phyloP scores from a whole-genome alignment of 2,113 vertebrate genomes.

The Xenopus tropicalis region UCB_Xtro_10.0 CM004448.2:13480501-13481000 shows the following conservation, averaged over 20 bases:
- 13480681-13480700: slow-evolving; percentile 6
- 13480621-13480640: background rate
- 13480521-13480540: too few relatives aligned
- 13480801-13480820: background rate
- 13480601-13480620: background rate
- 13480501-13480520: too few relatives aligned
- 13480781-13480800: slow-evolving; percentile 9
- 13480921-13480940: too few relatives aligned
- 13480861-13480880: slow-evolving; percentile 4
- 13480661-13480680: slow-evolving; percentile 15
- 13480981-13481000: too few relatives aligned
- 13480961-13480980: too few relatives aligned
- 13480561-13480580: too few relatives aligned
- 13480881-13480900: background rate
- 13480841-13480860: background rate
- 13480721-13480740: slow-evolving; percentile 26
- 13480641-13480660: background rate
- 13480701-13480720: background rate
- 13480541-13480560: too few relatives aligned
- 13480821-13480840: slow-evolving; percentile 18
- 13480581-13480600: too few relatives aligned
- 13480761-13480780: slow-evolving; percentile 17
- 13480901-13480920: too few relatives aligned
- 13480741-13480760: slow-evolving; percentile 13
- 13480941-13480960: too few relatives aligned